Conservation (phyloP, 2,888 invertebrate species). For the Pristionchus japonicus region DNA sequence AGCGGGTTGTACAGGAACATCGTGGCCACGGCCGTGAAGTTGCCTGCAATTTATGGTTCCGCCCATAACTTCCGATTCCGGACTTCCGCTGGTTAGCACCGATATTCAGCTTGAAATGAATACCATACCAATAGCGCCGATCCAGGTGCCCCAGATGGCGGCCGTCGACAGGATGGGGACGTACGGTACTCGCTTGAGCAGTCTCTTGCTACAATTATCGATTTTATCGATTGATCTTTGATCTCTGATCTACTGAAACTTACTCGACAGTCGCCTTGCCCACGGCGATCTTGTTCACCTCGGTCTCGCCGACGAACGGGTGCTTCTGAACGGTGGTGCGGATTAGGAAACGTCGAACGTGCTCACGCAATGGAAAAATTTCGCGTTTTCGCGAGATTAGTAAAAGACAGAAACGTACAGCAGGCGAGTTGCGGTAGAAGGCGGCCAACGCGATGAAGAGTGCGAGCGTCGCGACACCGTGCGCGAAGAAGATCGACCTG, state of each 20-base stretch:
- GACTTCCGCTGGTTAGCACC: background rate
- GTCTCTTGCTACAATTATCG: slow-evolving; percentile 53
- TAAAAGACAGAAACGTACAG: background rate
- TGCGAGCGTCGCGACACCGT: slow-evolving; percentile 55
- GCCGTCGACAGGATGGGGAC: slow-evolving; percentile 59
- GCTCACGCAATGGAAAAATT: background rate
- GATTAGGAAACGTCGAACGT: background rate
- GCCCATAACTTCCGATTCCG: background rate
- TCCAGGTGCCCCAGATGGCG: slow-evolving; percentile 59
- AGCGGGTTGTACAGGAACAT: slow-evolving; percentile 66
- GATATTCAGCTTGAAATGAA: background rate
- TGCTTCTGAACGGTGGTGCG: slow-evolving; percentile 51
- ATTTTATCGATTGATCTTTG: background rate
- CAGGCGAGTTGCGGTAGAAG: slow-evolving; percentile 62
- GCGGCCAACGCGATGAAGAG: slow-evolving; percentile 56
- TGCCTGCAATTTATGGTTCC: slow-evolving; percentile 55
- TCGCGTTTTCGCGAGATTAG: background rate
- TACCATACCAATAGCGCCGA: slow-evolving; percentile 8
- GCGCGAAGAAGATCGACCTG: slow-evolving; percentile 61
- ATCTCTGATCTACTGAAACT: background rate
- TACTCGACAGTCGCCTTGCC: slow-evolving; percentile 55
- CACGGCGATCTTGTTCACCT: slow-evolving; percentile 63
- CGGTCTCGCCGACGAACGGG: slow-evolving; percentile 65
- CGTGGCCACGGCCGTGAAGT: slow-evolving; percentile 64
- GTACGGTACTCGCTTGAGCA: slow-evolving; percentile 58